Conservation (phyloP, 1,140 invertebrate genomes). For the Cydia amplana region DNA sequence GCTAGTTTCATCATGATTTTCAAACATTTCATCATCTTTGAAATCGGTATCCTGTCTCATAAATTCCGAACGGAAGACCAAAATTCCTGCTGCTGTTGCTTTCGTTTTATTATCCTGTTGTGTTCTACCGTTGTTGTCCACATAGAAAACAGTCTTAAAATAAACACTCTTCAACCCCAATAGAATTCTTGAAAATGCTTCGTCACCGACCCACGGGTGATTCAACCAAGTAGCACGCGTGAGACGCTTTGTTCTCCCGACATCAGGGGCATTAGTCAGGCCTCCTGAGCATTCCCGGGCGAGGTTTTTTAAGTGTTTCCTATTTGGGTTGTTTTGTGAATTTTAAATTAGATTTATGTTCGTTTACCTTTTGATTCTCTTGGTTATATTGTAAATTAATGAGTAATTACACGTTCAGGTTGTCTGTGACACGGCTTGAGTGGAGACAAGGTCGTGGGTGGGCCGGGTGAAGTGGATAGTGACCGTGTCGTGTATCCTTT, state of each 20-base stretch:
- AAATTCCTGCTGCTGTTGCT: background rate
- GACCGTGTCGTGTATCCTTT: background rate
- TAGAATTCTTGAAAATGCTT: conserved; percentile 5
- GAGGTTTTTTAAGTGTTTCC: conserved; percentile 20
- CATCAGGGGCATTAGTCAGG: conserved; percentile 35
- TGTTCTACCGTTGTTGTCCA: background rate
- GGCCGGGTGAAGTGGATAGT: background rate
- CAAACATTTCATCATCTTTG: background rate
- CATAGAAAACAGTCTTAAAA: conserved; percentile 9
- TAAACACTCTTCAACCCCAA: conserved; percentile 13
- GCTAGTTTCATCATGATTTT: background rate
- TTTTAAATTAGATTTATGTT: conserved; percentile 3
- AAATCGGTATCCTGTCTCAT: background rate
- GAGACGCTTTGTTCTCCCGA: conserved; percentile 35
- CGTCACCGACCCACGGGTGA: conserved; percentile 30
- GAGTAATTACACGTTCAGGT: background rate
- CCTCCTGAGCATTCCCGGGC: conserved; percentile 36
- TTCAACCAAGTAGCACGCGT: conserved; percentile 34
- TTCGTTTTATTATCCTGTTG: background rate
- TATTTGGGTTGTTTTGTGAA: conserved; percentile 1
- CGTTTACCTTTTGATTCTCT: background rate
- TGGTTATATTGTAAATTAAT: conserved; percentile 5
- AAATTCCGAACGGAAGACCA: background rate
- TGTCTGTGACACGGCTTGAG: background rate
- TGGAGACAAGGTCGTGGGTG: conserved; percentile 1